Conservation (phyloP, 2,797 vertebrate species). For the Gymnocypris eckloni region DNA sequence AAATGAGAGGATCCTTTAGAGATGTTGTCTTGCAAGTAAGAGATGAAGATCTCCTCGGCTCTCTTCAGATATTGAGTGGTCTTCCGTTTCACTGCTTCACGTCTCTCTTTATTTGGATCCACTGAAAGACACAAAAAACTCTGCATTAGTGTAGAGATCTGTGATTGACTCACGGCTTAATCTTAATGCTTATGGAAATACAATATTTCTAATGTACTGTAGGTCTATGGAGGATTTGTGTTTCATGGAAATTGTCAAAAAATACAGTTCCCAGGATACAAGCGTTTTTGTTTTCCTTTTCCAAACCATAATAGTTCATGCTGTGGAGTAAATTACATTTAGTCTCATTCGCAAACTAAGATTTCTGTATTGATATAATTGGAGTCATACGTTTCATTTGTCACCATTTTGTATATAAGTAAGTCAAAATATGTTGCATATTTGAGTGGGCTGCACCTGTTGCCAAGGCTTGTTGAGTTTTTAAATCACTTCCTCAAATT, state of each 20-base stretch:
- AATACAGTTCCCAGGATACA: background rate
- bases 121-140: constrained; percentile 74
- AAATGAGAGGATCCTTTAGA: constrained; percentile 76
- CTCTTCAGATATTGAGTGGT: constrained; percentile 95
- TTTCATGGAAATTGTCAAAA: background rate
- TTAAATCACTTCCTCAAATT: background rate
- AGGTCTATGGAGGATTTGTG: background rate
- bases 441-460: background rate
- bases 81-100: constrained; percentile 96
- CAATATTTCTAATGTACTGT: background rate
- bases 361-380: background rate
- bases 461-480: background rate
- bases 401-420: background rate
- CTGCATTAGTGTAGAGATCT: background rate
- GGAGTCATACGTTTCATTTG: background rate
- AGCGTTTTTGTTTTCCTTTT: background rate
- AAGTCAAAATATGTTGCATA: background rate
- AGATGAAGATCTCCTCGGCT: constrained; percentile 97
- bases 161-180: background rate
- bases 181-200: background rate
- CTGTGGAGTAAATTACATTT: background rate
- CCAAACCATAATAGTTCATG: background rate
- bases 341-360: background rate
- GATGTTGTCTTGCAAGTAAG: constrained; percentile 89
- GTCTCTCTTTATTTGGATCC: constrained; percentile 93